Evolutionary conservation across 37 sponge, comb jelly and placozoan species (phyloP), one percentile per base, ranked within the genome.

Genomic region (Chondrilla cf. caribensis): DNA sequence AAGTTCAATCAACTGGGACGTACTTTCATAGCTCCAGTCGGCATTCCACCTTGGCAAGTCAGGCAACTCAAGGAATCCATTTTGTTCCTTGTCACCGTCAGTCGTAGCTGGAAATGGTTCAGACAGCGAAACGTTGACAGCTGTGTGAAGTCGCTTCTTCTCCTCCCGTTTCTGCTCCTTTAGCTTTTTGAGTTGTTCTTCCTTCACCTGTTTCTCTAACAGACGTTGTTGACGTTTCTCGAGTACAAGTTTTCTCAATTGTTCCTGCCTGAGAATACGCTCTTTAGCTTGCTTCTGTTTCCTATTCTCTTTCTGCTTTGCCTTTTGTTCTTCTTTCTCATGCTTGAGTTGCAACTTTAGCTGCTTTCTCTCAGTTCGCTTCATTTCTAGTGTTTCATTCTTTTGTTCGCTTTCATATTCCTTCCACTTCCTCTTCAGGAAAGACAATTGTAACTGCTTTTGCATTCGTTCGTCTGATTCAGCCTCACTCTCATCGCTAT

Each of bases 141-240:
- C 44, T 39, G 44, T 67, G 32, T 67, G 32, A 7, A 67, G 32
- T 18, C 68, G 44, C 25, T 40, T 73, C 44, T 42, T 73, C 6
- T 73, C 44, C 43, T 73, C 44, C 40, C 44, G 31, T 14, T 73
- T 42, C 76, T 73, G 42, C 25, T 73, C 76, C 43, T 73, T 73
- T 1, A 73, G 76, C 25, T 73, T 39, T 25, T 40, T 73, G 42
- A 73, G 44, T 40, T 73, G 42, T 15, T 73, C 76, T 73, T 73
- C 44, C 43, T 73, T 73, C 22, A 21, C 25, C 38, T 38, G 41
- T 2, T 38, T 3, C 22, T 73, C 44, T 2, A 24, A 6, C 41
- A 73, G 36, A 2, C 44, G 0, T n/a, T 39, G 25, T 43, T 73
- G 44, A 1, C 41, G 31, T 38, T 73, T 73, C 44, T 39, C 76